Conservation (phyloP, 1,140 invertebrate species). For the Drosophila watanabei region DNA sequence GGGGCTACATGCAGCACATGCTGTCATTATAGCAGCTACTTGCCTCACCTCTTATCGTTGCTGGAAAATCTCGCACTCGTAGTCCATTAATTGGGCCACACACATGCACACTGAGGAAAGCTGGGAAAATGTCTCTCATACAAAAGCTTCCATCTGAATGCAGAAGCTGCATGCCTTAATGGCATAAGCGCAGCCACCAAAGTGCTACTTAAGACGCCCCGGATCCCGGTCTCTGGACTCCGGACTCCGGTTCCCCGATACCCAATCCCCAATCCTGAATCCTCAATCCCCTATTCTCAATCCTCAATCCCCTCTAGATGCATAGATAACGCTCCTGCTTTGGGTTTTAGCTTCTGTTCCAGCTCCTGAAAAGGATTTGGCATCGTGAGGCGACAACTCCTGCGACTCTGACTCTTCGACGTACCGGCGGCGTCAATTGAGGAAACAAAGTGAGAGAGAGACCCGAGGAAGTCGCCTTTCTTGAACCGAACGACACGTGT, state of each 20-base stretch:
- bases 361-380: conserved; percentile 63
- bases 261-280: background rate
- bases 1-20: conserved; percentile 22
- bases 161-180: conserved; percentile 62
- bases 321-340: conserved; percentile 60
- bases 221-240: conserved; percentile 12
- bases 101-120: conserved; percentile 15
- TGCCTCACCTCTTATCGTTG: conserved; percentile 36
- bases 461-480: conserved; percentile 24
- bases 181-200: conserved; percentile 68
- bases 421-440: conserved; percentile 50
- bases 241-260: conserved; percentile 13
- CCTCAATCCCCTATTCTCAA: background rate
- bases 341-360: conserved; percentile 9
- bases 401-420: conserved; percentile 39
- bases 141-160: conserved; percentile 68
- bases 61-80: conserved; percentile 38
- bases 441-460: conserved; percentile 43
- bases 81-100: conserved; percentile 56
- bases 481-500: conserved; percentile 26
- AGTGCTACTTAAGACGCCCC: conserved; percentile 73
- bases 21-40: conserved; percentile 38
- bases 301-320: conserved; percentile 38
- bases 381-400: conserved; percentile 35
- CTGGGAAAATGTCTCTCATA: conserved; percentile 33